Evolutionary conservation across 2,113 vertebrate genomes (phyloP), one percentile per base, ranked within the genome.

Genomic region (Oriolus oriolus): DNA sequence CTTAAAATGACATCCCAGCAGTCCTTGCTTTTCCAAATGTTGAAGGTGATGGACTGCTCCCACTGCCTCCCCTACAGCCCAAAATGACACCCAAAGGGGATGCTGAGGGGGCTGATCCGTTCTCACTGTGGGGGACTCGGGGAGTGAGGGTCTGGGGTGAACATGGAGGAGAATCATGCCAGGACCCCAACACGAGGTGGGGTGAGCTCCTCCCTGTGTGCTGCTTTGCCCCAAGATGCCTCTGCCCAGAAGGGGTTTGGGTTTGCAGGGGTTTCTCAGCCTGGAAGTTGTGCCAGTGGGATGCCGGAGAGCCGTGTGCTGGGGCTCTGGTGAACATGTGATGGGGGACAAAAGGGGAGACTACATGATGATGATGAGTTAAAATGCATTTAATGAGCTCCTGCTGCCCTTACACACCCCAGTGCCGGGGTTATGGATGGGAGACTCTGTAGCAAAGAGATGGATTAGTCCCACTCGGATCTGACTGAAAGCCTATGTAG

Each of bases 121-220:
- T 89, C 59, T 42, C 16, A 4, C 35, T 6, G 33, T 0, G 9
- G 37, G 26, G 20, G 5, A 23, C 23, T 7, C 3, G 1, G 7
- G 45, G 28, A 56, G 4, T 6, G 2, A 9, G 23, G 11, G 3
- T 11, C 12, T 56, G 64, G 39, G 16, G 7, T 3, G 7, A 42
- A 24, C 0, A 0, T 9, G 47, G 24, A 33, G 21, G 4, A 14
- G 49, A 50, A 39, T 23, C 31, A 10, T 1, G 9, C 11, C 54
- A 7, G 59, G 21, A 22, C 20, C 30, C 31, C 10, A 2, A 0
- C 0, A 19, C 0, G 4, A 4, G 49, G 7, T 1, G 11, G 30
- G 60, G 15, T 28, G 33, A 35, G n/a, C 50, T 77, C 52, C 37
- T 73, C 30, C 28, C 42, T 13, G 6, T 2, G 31, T 39, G 19